These are phyloP conservation scores for Ciconia boyciana DNA, from an alignment of 2,113 vertebrate species.

Conservation along the genomic window DNA sequence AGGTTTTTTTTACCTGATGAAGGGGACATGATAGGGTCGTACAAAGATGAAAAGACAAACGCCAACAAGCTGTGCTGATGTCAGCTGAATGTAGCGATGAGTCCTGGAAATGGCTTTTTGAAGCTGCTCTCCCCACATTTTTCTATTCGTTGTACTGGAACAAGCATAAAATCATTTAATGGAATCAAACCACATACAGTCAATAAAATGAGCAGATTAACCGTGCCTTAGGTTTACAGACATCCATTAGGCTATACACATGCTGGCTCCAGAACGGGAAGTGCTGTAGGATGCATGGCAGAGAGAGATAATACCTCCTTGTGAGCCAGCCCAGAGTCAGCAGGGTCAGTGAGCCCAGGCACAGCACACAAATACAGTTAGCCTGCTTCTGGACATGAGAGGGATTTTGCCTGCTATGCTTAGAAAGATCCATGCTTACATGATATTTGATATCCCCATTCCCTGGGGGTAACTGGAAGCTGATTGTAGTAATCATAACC, in stretches of 20 bases:
- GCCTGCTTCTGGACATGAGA: background rate
- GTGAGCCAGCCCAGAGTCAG: background rate
- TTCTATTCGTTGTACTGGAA: conserved; percentile 80
- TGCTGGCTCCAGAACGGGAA: background rate
- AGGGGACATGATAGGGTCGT: conserved; percentile 76
- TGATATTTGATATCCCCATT: background rate
- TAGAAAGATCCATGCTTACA: background rate
- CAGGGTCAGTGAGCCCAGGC: background rate
- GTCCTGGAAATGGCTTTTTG: conserved; percentile 81
- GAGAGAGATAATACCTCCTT: background rate
- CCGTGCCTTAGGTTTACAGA: background rate
- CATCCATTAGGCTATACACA: background rate
- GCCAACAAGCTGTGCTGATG: conserved; percentile 81
- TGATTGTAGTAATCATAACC: background rate
- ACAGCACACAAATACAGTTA: background rate
- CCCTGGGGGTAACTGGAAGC: background rate
- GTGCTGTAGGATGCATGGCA: background rate
- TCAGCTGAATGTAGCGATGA: conserved; percentile 79
- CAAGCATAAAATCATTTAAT: conserved; percentile 50
- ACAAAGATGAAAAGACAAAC: conserved; percentile 84
- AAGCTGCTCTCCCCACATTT: conserved; percentile 83
- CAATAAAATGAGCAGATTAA: conserved; percentile 19
- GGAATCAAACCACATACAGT: background rate
- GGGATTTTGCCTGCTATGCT: background rate
- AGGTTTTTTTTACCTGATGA: conserved; percentile 72